Evolutionary conservation across 2,888 invertebrate species (phyloP).

Genomic region (Hydriomena furcata): DNA sequence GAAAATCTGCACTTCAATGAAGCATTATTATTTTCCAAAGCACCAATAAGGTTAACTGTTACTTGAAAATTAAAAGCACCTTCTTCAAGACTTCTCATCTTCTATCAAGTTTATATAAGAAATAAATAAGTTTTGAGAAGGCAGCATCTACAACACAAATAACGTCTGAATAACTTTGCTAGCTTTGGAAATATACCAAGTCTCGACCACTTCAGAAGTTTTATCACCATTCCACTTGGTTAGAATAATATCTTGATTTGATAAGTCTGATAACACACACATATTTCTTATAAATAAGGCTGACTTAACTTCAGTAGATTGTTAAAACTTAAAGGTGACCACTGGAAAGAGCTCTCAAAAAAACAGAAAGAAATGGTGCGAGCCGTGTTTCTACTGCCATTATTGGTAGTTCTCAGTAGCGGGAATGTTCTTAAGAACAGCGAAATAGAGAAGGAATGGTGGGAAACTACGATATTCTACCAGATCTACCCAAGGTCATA

Average conservation of each 20-base stretch:
- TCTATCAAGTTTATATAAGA: too few species aligned
- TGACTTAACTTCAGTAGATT: constrained; percentile 17
- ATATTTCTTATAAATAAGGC: constrained; percentile 41
- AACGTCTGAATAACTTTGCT: too few species aligned
- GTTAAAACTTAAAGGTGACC: neutral
- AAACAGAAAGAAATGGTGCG: constrained; percentile 43
- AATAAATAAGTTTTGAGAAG: too few species aligned
- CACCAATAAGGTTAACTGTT: too few species aligned
- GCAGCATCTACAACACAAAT: too few species aligned
- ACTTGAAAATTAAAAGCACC: too few species aligned
- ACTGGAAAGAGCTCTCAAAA: neutral
- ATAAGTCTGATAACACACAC: constrained; percentile 21
- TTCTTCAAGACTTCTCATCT: too few species aligned
- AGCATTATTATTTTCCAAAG: too few species aligned
- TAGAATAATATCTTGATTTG: constrained; percentile 31
- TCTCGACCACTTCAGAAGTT: constrained; percentile 7
- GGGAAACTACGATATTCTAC: constrained; percentile 89
- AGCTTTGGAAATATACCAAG: neutral
- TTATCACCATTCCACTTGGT: constrained; percentile 40
- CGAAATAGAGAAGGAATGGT: constrained; percentile 85
- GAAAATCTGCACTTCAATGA: too few species aligned
- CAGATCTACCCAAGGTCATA: constrained; percentile 92
- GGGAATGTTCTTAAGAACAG: constrained; percentile 43
- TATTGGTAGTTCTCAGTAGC: constrained; percentile 42
- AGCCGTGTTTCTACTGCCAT: constrained; percentile 48